Evolutionary conservation across 2,113 vertebrate genomes (phyloP).

Genomic region (Aramus guarauna): DNA sequence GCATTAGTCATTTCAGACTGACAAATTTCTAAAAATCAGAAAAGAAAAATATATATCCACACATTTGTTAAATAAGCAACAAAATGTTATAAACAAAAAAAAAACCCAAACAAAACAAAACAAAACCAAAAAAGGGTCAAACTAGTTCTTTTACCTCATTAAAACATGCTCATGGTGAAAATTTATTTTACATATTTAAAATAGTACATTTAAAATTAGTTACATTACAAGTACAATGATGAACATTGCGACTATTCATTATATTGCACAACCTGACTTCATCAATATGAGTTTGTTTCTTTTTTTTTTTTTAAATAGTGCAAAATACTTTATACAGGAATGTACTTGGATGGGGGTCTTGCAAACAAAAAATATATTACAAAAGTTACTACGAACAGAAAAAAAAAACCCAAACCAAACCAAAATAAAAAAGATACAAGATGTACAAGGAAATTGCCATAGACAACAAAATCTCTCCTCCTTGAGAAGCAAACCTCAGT

Average conservation of each 20-base stretch:
- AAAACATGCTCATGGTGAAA: conserved; percentile 93
- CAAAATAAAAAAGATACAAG: conserved; percentile 76
- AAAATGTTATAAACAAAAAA: conserved; percentile 59
- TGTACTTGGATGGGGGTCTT: conserved; percentile 84
- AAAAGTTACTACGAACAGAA: conserved; percentile 77
- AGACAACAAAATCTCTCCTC: conserved; percentile 89
- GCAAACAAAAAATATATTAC: conserved; percentile 86
- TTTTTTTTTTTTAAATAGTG: conserved; percentile 91
- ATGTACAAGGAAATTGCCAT: conserved; percentile 89
- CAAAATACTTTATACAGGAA: conserved; percentile 98
- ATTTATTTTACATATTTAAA: conserved; percentile 99
- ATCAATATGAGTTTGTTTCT: conserved; percentile 79
- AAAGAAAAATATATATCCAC: conserved; percentile 69
- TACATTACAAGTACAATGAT: conserved; percentile 94
- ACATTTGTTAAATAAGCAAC: conserved; percentile 70
- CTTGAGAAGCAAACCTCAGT: conserved; percentile 80
- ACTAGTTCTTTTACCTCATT: conserved; percentile 78
- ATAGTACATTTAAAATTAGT: conserved; percentile 96
- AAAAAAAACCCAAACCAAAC: conserved; percentile 41
- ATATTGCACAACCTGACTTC: conserved; percentile 98
- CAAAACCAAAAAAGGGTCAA: conserved; percentile 60
- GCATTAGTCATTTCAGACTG: conserved; percentile 61
- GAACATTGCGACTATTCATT: conserved; percentile 85
- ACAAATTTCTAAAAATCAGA: conserved; percentile 65
- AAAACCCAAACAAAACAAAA: background rate